Evolutionary conservation across 2,797 vertebrate genomes (phyloP).

Genomic region (Diglossa cyanea): DNA sequence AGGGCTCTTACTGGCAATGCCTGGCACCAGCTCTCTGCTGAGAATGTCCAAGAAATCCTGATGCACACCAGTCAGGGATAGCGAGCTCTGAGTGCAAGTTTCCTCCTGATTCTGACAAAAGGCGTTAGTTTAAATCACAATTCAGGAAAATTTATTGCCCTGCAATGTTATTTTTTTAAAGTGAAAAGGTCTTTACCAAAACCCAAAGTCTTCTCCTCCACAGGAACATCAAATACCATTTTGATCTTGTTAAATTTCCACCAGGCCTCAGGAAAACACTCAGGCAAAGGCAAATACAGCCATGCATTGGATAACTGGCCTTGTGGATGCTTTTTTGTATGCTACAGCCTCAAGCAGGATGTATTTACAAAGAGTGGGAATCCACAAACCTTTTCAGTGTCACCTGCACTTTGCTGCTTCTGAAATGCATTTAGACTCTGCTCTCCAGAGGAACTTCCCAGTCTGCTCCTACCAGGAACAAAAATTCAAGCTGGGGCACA

Average conservation of each 20-base stretch:
- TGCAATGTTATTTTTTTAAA: rapidly evolving
- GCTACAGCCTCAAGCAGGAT: not conserved
- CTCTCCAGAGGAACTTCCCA: not conserved
- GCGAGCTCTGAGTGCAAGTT: rapidly evolving
- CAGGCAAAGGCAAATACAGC: not conserved
- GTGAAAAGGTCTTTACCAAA: not conserved
- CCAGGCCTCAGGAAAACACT: not conserved
- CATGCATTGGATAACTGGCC: not conserved
- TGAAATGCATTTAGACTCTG: not conserved
- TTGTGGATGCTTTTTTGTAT: not conserved
- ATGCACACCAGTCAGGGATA: not conserved
- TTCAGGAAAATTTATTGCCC: not conserved
- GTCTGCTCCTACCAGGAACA: not conserved
- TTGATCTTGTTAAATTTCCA: not conserved
- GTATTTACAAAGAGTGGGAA: not conserved
- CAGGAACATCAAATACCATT: not conserved
- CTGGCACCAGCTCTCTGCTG: not conserved
- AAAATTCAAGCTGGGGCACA: not conserved
- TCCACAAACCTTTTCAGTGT: not conserved
- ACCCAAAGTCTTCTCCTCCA: not conserved
- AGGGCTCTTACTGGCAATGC: not conserved
- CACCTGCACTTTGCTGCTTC: not conserved
- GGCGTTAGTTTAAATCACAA: not conserved
- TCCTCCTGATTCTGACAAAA: not conserved
- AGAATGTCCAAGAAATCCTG: not conserved